These are phyloP conservation scores for Tetrao urogallus DNA, from an alignment of 2,113 vertebrate species.

Conservation along the genomic window DNA sequence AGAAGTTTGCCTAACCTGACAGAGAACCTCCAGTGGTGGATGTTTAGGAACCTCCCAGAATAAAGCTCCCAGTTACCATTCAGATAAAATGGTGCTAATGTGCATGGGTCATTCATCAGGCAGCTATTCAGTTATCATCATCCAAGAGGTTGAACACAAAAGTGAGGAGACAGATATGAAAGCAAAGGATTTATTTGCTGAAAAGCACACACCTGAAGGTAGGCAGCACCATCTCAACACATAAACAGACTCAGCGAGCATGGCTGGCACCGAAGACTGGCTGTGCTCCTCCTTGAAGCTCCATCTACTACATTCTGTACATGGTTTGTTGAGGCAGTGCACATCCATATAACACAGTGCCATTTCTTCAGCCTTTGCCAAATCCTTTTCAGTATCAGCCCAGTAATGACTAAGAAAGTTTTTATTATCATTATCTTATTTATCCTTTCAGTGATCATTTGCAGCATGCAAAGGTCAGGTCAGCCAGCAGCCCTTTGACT, in stretches of 20 bases:
- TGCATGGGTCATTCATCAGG: not conserved
- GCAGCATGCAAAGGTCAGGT: conserved; percentile 22
- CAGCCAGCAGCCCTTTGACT: not conserved
- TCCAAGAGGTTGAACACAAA: not conserved
- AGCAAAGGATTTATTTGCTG: not conserved
- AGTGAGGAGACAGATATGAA: not conserved
- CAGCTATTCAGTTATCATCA: conserved; percentile 18
- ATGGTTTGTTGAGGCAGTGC: not conserved
- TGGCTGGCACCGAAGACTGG: not conserved
- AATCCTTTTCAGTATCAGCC: conserved; percentile 15
- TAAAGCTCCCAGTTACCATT: not conserved
- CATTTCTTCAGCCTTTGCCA: conserved; percentile 25
- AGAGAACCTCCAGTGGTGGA: not conserved
- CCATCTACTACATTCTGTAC: not conserved
- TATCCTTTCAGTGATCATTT: conserved; percentile 11
- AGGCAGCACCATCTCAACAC: not conserved
- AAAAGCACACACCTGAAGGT: not conserved
- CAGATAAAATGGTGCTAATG: not conserved
- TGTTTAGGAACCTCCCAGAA: not conserved
- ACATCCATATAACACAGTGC: not conserved
- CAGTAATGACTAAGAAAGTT: not conserved
- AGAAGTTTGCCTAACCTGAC: not conserved
- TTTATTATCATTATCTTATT: conserved; percentile 21
- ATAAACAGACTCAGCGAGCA: not conserved
- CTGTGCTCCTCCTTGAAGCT: not conserved